Conservation (phyloP, 2,797 vertebrate species). For the Tinamus major region DNA sequence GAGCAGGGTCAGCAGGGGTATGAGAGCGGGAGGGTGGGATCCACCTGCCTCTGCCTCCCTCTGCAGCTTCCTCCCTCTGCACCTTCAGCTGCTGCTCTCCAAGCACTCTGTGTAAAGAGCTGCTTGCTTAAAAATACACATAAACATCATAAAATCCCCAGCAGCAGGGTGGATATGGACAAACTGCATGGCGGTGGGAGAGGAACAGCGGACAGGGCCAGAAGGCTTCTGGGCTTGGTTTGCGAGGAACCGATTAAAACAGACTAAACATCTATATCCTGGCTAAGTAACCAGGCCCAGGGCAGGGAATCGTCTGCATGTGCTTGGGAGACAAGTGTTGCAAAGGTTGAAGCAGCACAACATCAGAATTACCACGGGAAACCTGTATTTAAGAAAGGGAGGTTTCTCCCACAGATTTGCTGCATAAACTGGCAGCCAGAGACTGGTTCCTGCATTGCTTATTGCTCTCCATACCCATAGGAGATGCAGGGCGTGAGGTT, state of each 20-base stretch:
- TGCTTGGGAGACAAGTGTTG: not conserved
- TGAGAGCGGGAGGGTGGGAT: not conserved
- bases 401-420: not conserved
- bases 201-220: constrained; percentile 7
- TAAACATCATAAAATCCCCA: not conserved
- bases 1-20: constrained; percentile 17
- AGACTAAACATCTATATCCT: constrained; percentile 21
- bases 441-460: not conserved
- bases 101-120: not conserved
- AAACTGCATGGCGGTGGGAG: not conserved
- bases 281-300: not conserved
- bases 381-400: not conserved
- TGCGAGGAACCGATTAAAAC: constrained; percentile 22
- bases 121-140: constrained; percentile 5
- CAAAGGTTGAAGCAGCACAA: not conserved
- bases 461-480: not conserved
- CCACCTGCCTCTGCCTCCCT: not conserved
- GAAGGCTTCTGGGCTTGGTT: constrained; percentile 13
- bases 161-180: not conserved
- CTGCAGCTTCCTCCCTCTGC: not conserved
- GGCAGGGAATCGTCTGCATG: not conserved
- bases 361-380: not conserved
- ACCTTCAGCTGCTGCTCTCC: not conserved
- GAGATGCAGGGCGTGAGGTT: not conserved
- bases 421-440: not conserved